Evolutionary conservation across 2,888 invertebrate genomes (phyloP).

Genomic region (Myopa tessellatipennis): DNA sequence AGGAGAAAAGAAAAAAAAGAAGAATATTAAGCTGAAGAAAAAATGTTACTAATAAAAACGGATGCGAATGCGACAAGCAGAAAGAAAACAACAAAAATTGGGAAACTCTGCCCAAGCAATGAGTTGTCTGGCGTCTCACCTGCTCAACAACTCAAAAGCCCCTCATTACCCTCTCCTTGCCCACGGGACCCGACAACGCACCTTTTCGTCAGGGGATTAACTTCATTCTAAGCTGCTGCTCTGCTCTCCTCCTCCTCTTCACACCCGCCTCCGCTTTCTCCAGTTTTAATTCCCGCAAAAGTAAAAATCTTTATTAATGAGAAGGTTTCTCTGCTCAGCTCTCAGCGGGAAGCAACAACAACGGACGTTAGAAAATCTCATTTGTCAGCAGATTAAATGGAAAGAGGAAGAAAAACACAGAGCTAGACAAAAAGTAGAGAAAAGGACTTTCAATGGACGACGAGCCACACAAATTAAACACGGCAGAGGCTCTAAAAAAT

Average conservation of each 20-base stretch:
- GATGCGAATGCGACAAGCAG: not conserved
- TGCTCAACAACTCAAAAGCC: not conserved
- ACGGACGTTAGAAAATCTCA: not conserved
- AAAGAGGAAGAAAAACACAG: not conserved
- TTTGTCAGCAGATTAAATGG: slow-evolving; percentile 12
- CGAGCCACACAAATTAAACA: not conserved
- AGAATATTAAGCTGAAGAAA: too few species aligned
- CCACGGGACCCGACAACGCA: too few species aligned
- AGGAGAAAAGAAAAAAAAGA: too few species aligned
- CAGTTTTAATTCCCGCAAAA: slow-evolving; percentile 3
- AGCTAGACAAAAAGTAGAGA: not conserved
- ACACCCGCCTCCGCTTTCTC: not conserved
- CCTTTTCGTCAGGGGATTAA: too few species aligned
- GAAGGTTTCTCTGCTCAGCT: not conserved
- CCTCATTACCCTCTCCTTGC: not conserved
- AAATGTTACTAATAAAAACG: too few species aligned
- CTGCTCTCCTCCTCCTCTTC: not conserved
- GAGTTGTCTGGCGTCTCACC: not conserved
- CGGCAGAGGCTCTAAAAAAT: not conserved
- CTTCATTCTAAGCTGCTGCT: not conserved
- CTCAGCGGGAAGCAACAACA: not conserved
- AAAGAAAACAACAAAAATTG: not conserved
- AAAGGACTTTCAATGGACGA: not conserved
- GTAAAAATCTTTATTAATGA: not conserved
- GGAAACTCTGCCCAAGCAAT: not conserved